phyloP scores from a whole-genome alignment of 1,140 invertebrate species.

The Drosophila littoralis region DNA sequence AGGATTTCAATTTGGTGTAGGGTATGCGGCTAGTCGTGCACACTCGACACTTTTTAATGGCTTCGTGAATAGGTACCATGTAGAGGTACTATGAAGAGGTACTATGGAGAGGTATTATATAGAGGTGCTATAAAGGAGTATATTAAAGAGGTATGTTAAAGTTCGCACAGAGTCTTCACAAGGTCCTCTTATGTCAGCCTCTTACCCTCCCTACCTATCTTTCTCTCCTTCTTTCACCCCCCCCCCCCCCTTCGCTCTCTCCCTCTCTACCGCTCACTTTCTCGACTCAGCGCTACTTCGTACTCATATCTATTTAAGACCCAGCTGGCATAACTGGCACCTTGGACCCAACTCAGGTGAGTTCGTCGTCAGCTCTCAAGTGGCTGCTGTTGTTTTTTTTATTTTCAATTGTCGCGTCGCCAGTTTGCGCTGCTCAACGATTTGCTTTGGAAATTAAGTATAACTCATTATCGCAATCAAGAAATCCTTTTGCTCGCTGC shows the following conservation, averaged over 20 bases:
- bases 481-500: slow-evolving; percentile 63
- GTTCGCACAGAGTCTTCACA: too few relatives aligned
- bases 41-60: too few relatives aligned
- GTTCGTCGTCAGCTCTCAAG: slow-evolving; percentile 42
- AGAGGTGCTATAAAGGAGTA: too few relatives aligned
- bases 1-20: too few relatives aligned
- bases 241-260: background rate
- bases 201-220: background rate
- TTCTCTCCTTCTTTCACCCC: background rate
- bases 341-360: slow-evolving; percentile 16
- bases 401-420: slow-evolving; percentile 28
- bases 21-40: too few relatives aligned
- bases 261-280: background rate
- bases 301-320: slow-evolving; percentile 23
- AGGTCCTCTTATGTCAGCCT: background rate
- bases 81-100: too few relatives aligned
- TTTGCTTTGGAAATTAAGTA: slow-evolving; percentile 69
- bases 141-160: too few relatives aligned
- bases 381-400: slow-evolving; percentile 35
- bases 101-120: too few relatives aligned
- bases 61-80: too few relatives aligned
- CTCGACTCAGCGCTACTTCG: slow-evolving; percentile 13
- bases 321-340: slow-evolving; percentile 13
- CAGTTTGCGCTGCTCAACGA: background rate
- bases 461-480: slow-evolving; percentile 82